A percentile compares a stretch with the other conserved stretches of the same genome.
Evolutionary conservation across 2,797 vertebrate species (phyloP).

Genomic region (Phrynocephalus forsythii): DNA sequence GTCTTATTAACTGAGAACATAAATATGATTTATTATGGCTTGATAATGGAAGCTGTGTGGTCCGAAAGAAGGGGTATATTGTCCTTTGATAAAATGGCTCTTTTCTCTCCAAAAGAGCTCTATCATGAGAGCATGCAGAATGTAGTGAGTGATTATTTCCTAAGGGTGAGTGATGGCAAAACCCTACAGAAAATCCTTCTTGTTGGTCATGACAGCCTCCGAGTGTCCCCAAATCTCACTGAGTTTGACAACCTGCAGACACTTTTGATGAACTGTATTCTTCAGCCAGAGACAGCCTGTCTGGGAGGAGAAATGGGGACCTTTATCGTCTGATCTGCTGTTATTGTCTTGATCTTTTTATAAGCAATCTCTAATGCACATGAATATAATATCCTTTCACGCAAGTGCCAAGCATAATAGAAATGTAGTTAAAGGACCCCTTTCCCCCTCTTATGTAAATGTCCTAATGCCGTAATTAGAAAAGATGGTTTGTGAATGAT

Average conservation of each 20-base stretch:
- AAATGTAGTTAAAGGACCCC: conserved; percentile 81
- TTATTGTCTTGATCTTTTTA: conserved; percentile 87
- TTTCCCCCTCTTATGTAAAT: conserved; percentile 82
- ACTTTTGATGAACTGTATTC: conserved; percentile 93
- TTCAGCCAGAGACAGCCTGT: conserved; percentile 90
- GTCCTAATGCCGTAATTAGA: conserved; percentile 82
- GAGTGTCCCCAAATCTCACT: conserved; percentile 83
- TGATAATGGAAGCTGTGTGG: conserved; percentile 87
- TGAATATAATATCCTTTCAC: conserved; percentile 86
- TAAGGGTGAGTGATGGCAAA: conserved; percentile 91
- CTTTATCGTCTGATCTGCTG: conserved; percentile 84
- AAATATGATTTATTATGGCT: conserved; percentile 91
- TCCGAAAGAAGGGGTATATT: conserved; percentile 90
- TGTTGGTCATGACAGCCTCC: conserved; percentile 87
- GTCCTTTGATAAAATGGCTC: conserved; percentile 87
- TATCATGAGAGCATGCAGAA: conserved; percentile 83
- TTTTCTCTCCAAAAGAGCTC: conserved; percentile 84
- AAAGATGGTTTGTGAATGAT: conserved; percentile 82
- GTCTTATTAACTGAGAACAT: conserved; percentile 86
- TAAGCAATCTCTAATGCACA: conserved; percentile 85
- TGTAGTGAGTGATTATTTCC: conserved; percentile 90
- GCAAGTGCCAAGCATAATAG: conserved; percentile 86
- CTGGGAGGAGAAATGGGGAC: conserved; percentile 86
- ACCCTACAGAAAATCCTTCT: conserved; percentile 89
- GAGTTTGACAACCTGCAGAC: conserved; percentile 96